Percentiles rank a stretch among this genome's conserved stretches.
Evolutionary conservation across 1,140 invertebrate species (phyloP).

Genomic region (Pseudomyrmex cubaensis): DNA sequence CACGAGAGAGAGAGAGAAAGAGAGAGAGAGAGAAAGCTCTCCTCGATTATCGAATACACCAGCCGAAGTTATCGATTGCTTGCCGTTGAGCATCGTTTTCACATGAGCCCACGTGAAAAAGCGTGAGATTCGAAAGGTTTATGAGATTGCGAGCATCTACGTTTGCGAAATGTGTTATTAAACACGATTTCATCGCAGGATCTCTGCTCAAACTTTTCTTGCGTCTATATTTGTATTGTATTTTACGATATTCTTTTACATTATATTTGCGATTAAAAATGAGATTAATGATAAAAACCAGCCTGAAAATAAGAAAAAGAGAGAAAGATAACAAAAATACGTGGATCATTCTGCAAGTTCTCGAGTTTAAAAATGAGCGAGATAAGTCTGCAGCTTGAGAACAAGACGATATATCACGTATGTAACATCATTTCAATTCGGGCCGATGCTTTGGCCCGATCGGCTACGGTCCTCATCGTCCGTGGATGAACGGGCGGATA

Average conservation of each 20-base stretch:
- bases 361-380: neutral
- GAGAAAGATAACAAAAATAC: neutral
- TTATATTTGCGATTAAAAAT: neutral
- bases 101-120: conserved; percentile 20
- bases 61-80: conserved; percentile 49
- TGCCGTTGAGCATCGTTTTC: conserved; percentile 55
- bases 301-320: neutral
- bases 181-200: neutral
- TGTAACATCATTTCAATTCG: conserved; percentile 71
- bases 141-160: neutral
- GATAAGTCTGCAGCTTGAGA: conserved; percentile 10
- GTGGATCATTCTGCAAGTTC: neutral
- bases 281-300: neutral
- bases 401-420: conserved; percentile 23
- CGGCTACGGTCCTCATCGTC: conserved; percentile 66
- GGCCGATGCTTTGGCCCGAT: conserved; percentile 69
- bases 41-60: conserved; percentile 61
- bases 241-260: neutral
- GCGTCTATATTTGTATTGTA: neutral
- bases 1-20: conserved; percentile 12
- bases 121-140: conserved; percentile 15
- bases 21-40: conserved; percentile 30
- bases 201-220: neutral
- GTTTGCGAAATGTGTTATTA: neutral
- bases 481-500: conserved; percentile 60